Evolutionary conservation across 2,113 vertebrate genomes (phyloP), one percentile per base, ranked within the genome.

Genomic region (Pachypanchax playfairii): DNA sequence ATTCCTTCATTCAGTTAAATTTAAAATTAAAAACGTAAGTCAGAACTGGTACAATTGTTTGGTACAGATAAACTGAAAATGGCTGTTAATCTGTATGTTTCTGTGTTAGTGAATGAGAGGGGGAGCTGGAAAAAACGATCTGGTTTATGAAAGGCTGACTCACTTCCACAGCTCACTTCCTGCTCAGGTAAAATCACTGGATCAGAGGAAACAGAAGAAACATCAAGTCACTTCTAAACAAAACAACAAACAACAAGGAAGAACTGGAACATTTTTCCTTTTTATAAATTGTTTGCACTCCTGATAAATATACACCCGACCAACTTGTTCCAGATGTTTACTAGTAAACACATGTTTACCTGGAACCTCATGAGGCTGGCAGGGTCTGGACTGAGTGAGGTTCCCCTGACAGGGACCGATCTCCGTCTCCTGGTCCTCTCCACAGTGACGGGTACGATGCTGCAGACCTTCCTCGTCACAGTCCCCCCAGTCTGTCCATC

Each of bases 401-500:
- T 98, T 99, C 3, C 95, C 95, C 0, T 85, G 2, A n/a, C 96
- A 98, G 65, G 90, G 77, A 4, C 76, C 86, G 58, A 63, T 49
- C 35, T 85, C 86, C 1, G 65, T 48, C 25, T 61, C 67, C 63
- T 52, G 74, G 55, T 92, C 92, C 5, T 93, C 90, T n/a, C 93
- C 91, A 0, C 96, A 98, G 42, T 21, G 87, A 2, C 94, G 93
- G 28, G 77, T 91, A 25, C 96, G 93, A 73, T 89, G 92, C 54
- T 96, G 95, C 69, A 92, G 72, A 14, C 95, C 93, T 0, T 95
- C 93, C 12, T 94, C 93, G 0, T 94, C 90, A 53, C 97, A 99
- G 6, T 89, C 61, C 6, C 93, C 93, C 96, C 97, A 99, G 24
- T 95, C 94, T 0, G 94, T 92, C 96, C 96, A 99, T 1, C 80